Base-by-base conservation (phyloP, 2,888 invertebrate species). In the Hesperia comma region DNA sequence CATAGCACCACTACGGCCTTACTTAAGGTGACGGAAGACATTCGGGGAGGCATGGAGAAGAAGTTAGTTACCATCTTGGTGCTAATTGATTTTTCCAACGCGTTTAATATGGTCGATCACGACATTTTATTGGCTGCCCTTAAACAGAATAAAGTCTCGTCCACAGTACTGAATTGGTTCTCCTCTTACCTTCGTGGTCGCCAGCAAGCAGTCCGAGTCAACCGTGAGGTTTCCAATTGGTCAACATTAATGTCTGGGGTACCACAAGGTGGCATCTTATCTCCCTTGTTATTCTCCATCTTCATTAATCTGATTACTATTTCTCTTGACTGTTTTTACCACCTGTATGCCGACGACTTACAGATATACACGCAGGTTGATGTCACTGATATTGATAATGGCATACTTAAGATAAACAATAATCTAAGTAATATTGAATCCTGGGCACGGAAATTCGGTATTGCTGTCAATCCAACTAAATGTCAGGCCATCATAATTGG, bases 21-120 rank as follows among this genome's bases (percentile, higher is more conserved):
- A 5, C n/a, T 32, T 5, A 58, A 32, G 12, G 10, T 57, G 3
- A 14, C 33, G 2, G 57, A 57, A 0, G 57, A 57, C 10, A 21
- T 57, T 10, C 41, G 57, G 4, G 12, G 1, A 6, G 57, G 57
- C 6, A 41, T 61, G 61, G 61, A 61, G 19, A 17, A 37, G 14
- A 26, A 49, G 17, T 5, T 15, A 15, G 14, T 61, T 19, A 61
- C 61, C 1, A 17, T 61, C 2, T 17, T 61, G 5, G 61, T 61
- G 2, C 19, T 61, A 6, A 14, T 49, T 10, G 61, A 61, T n/a
- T 61, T 61, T 8, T 32, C 49, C 6, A 61, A 51, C 14, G 61
- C 61, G 6, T 61, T 57, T 57, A 57, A 57, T 33, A 57, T 37
- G 21, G 57, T 57, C 5, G 41, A 57, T n/a, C 40, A 40, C 14